Evolutionary conservation across 2,113 vertebrate genomes (phyloP), one percentile per base, ranked within the genome.

Genomic region (Neotragus moschatus): DNA sequence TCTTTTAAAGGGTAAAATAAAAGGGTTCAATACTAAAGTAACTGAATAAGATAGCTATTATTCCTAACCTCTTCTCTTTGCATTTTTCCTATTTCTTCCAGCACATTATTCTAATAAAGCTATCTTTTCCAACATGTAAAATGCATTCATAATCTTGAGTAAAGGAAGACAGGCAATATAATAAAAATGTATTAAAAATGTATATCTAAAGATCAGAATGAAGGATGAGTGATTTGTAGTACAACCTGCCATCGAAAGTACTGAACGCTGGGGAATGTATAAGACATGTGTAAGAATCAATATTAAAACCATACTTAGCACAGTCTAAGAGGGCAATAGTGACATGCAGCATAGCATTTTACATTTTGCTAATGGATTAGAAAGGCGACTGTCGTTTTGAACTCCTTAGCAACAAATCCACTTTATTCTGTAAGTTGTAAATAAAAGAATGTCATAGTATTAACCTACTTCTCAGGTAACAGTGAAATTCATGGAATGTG

Each of bases 161-260:
- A 21, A 45, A 94, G 75, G 39, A 77, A 97, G 92, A 92, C 30
- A 60, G 3, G 1, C 13, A 95, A 90, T 81, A 13, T 90, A 70
- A 8, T 79, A 55, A 93, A 97, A 96, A 86, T 19, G 25, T 63
- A 88, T 61, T 36, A 70, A 95, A 94, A 94, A 88, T 90, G 21
- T 85, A 55, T 39, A 17, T 58, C 39, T 85, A 96, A 95, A 56
- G 90, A 97, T 91, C 17, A 5, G n/a, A 84, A 25, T 92, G 63
- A 98, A 94, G 95, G 91, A 87, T 5, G 16, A 97, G 33, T 91
- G 60, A 94, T 96, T 97, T 98, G 28, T 92, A 98, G 88, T 61
- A 43, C 58, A 43, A 70, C 0, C 8, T 97, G 58, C 91, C 53
- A 90, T 96, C 26, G 89, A 15, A 53, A 84, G 3, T 43, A 94